Base-by-base conservation (phyloP, 1,140 invertebrate genomes). In the Drosophila sucinea region DNA sequence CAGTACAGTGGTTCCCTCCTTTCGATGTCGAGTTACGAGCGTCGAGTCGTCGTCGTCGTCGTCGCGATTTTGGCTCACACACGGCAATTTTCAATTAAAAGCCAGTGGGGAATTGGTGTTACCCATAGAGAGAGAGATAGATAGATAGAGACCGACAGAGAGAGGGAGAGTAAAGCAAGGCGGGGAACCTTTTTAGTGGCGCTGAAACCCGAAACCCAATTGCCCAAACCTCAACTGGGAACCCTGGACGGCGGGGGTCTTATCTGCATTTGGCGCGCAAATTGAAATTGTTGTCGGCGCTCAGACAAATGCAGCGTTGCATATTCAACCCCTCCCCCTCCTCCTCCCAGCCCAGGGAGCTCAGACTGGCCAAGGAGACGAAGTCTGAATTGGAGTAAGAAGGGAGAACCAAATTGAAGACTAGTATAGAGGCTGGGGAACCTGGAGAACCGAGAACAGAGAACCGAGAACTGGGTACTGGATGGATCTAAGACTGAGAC, bases 281-380 rank as follows among this genome's bases (percentile, higher is more conserved):
- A 75, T 78, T 78, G 75, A 86, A 78, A 63, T 61, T 69, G 25
- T 68, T 60, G 77, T 47, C 60, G 79, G 75, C 72, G 71, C 63
- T 67, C 79, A 82, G 83, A 86, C 79, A 86, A 86, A 79, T 83
- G 83, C 83, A 76, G 73, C 77, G 72, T 79, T 82, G 76, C 83
- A 86, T 54, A 70, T 86, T 87, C 73, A 38, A 8, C 44, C 23
- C 27, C 44, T 51, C 2, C 23, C 7, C 6, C 55, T 32, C 32
- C 44, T 25, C 40, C 65, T 63, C 54, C 57, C 51, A 61, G 47
- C 62, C 57, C 27, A 35, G 33, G 55, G 55, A 57, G 55, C 55
- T 57, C 55, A 57, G 55, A 57, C 55, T 57, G 55, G 55, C 30
- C 33, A 35, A 35, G 33, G 33, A 35, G 35, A 38, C 11, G 35